Base-by-base conservation (phyloP, 2,113 vertebrate species). In the Nycticorax nycticorax region DNA sequence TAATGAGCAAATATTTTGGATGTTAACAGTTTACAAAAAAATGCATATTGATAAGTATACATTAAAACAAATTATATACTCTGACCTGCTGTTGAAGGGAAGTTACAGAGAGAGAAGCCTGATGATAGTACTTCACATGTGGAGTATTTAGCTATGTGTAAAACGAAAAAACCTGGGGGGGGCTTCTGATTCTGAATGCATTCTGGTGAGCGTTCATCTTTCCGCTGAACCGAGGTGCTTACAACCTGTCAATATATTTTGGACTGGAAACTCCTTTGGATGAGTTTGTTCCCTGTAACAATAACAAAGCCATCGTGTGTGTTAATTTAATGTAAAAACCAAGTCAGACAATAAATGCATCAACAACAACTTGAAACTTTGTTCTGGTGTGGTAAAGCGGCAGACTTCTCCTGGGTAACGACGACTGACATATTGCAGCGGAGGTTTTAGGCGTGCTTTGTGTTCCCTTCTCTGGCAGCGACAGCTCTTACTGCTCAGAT, bases 311-410 rank as follows among this genome's bases (percentile, higher is more conserved):
- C 39, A 24, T 56, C 52, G n/a, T 39, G 19, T 91, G 7, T 87
- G 19, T 89, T 91, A 80, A 82, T 89, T 88, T 78, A 59, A 92
- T 92, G 86, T 92, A 87, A 92, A 91, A 92, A 79, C 2, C n/a
- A 75, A 92, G n/a, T 62, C 76, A 60, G 66, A 88, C 35, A 96
- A 95, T 93, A 97, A 97, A 94, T 0, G 0, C 63, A 32, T 78
- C 27, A 52, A 62, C 93, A 91, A 8, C 39, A 72, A 21, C 35
- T 68, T 78, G 56, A 67, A 85, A 91, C 78, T 2, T 8, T 26
- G 30, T 83, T 85, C 33, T 86, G 7, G 14, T 52, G 33, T 52
- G 12, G 21, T 64, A 73, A 80, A 90, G 67, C 45, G 74, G 67
- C 45, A 39, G 11, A 66, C 12, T 76, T 48, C 37, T 88, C 37